Evolutionary conservation across 2,113 vertebrate species (phyloP).

Genomic region (Anhinga anhinga): DNA sequence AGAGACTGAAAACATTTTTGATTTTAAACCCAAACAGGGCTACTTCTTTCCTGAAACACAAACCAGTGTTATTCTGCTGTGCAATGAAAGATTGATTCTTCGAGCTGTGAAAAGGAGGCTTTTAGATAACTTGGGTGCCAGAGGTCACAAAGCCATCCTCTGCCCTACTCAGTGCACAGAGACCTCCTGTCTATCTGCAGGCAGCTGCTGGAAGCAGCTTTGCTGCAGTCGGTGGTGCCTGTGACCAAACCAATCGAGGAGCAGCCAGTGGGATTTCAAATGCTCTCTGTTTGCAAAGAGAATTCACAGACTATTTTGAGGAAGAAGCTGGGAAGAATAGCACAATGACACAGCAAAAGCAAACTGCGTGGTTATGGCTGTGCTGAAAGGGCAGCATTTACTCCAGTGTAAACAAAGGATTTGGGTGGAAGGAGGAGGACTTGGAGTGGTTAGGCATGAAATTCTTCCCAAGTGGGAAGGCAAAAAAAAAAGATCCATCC

Average conservation of each 20-base stretch:
- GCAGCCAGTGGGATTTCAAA: neutral
- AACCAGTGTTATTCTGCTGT: neutral
- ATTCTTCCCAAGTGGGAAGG: neutral
- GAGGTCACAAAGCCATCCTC: neutral
- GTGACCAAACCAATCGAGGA: neutral
- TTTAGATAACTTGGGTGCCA: neutral
- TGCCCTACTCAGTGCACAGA: neutral
- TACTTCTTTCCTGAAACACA: constrained; percentile 5
- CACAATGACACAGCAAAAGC: neutral
- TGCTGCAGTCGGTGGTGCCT: neutral
- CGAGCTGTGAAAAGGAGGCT: neutral
- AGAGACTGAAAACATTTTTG: constrained; percentile 7
- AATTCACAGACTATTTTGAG: neutral
- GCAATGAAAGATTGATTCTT: constrained; percentile 17
- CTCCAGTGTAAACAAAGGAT: neutral
- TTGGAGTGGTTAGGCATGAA: neutral
- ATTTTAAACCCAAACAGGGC: neutral
- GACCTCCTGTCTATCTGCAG: neutral
- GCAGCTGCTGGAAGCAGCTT: neutral
- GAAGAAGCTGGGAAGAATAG: neutral
- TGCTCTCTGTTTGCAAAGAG: neutral
- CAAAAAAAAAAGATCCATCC: neutral
- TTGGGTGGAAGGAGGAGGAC: neutral
- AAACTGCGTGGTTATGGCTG: neutral
- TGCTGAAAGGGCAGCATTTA: neutral